Conservation (phyloP, 2,797 vertebrate genomes). For the Eulemur rubriventer region DNA sequence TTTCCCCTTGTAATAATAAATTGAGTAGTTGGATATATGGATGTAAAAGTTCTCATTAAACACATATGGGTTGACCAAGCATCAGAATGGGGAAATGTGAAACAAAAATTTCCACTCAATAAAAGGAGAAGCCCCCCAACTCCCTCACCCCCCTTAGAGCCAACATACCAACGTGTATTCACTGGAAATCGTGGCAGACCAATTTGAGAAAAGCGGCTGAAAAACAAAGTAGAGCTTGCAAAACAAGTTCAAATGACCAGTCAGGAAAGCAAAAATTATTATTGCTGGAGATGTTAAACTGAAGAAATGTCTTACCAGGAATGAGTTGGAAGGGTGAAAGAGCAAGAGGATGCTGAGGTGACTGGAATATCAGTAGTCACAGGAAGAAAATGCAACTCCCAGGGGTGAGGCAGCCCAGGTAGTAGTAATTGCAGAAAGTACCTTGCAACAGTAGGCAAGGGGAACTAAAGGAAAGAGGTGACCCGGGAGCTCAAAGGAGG, state of each 20-base stretch:
- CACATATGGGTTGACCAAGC: background rate
- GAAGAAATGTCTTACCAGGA: background rate
- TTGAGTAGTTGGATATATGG: background rate
- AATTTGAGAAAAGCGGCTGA: background rate
- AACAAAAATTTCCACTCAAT: background rate
- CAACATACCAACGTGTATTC: background rate
- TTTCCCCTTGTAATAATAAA: background rate
- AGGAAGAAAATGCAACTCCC: background rate
- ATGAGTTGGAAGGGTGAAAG: background rate
- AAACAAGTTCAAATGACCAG: background rate
- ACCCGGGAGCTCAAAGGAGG: background rate
- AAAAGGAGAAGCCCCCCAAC: background rate
- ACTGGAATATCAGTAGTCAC: background rate
- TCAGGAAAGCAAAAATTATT: background rate
- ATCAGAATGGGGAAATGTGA: background rate
- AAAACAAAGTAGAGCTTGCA: background rate
- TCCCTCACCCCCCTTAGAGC: rapidly evolving
- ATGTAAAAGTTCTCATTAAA: background rate
- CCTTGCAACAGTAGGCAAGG: no score
- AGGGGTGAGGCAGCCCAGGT: background rate
- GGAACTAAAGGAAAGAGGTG: background rate
- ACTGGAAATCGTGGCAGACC: background rate
- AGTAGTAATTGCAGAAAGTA: background rate
- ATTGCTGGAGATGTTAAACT: background rate
- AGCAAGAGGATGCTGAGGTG: background rate